These are phyloP conservation scores for Pyrrhosoma nymphula DNA, from an alignment of 2,888 invertebrate genomes.

Conservation along the genomic window DNA sequence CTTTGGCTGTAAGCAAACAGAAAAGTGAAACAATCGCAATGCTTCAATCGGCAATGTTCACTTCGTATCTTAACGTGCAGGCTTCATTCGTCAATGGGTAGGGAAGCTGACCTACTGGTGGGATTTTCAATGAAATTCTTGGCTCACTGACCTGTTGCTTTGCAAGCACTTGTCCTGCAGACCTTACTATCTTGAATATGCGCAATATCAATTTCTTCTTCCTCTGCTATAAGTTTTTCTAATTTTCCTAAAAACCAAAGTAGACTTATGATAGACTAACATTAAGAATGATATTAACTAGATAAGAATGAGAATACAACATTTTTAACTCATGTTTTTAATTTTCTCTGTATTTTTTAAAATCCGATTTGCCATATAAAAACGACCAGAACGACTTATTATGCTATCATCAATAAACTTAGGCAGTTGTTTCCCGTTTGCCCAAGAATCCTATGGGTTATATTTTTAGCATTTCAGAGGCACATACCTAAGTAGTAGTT, in stretches of 20 bases:
- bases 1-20: constrained; percentile 71
- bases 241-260: not conserved
- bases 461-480: not conserved
- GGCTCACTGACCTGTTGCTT: not conserved
- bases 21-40: not conserved
- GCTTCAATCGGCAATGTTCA: no score
- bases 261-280: no score
- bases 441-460: not conserved
- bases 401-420: no score
- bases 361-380: not conserved
- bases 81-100: no score
- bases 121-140: not conserved
- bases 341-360: not conserved
- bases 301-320: no score
- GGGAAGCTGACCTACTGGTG: no score
- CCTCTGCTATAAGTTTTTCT: not conserved
- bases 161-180: not conserved
- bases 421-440: no score
- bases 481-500: not conserved
- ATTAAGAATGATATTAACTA: no score
- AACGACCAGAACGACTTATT: no score
- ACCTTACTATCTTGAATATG: not conserved
- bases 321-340: not conserved
- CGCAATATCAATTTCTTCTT: not conserved
- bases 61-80: no score